Percentiles rank a stretch among this genome's conserved stretches.
Evolutionary conservation across 2,113 vertebrate genomes (phyloP).

Genomic region (Rallus limicola): DNA sequence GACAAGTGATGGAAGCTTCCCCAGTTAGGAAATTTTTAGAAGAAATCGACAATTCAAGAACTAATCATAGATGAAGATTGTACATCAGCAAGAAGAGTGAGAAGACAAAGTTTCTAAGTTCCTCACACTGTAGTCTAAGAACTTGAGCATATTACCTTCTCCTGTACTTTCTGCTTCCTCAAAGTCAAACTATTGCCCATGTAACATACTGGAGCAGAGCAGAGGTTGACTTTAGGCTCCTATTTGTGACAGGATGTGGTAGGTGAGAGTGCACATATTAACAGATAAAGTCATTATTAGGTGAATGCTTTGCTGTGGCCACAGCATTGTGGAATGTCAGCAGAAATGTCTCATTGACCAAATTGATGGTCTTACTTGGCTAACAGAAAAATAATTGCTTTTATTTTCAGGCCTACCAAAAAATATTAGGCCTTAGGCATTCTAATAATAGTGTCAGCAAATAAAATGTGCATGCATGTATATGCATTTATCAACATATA

Average conservation of each 20-base stretch:
- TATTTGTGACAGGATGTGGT: not conserved
- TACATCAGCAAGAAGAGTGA: not conserved
- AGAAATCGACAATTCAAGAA: not conserved
- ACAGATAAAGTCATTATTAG: conserved; percentile 7
- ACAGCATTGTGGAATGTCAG: not conserved
- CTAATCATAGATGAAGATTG: not conserved
- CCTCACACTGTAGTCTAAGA: not conserved
- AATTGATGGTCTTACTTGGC: not conserved
- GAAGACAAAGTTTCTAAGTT: not conserved
- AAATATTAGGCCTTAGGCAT: not conserved
- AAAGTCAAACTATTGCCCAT: not conserved
- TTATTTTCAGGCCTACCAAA: not conserved
- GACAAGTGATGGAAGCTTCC: not conserved
- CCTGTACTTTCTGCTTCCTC: not conserved
- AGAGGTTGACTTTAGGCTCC: not conserved
- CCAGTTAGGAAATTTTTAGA: not conserved
- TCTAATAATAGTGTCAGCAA: not conserved
- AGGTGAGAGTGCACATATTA: conserved; percentile 18
- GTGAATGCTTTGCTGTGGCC: not conserved
- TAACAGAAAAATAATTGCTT: not conserved
- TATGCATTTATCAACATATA: not conserved
- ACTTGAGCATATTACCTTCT: not conserved
- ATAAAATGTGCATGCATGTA: not conserved
- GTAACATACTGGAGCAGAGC: not conserved
- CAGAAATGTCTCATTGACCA: conserved; percentile 28